These are phyloP conservation scores for Rhizoglyphus robini DNA, from an alignment of 1,140 invertebrate species.

Conservation along the genomic window DNA sequence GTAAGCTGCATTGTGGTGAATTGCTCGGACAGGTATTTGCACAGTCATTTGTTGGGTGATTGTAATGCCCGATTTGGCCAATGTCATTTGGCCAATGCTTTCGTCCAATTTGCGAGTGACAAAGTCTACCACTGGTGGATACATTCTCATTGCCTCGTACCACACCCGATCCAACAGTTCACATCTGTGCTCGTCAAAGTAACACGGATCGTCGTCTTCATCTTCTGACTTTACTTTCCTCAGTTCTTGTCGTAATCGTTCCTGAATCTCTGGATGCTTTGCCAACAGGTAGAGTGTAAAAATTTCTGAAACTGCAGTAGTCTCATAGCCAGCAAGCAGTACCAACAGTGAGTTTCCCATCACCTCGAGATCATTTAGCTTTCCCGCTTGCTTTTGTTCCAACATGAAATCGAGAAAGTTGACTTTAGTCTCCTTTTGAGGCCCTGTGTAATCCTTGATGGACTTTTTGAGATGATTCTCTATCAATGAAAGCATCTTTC, in stretches of 20 bases:
- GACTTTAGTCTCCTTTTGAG: neutral
- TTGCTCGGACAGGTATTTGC: slow-evolving; percentile 28
- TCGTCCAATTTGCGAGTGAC: slow-evolving; percentile 26
- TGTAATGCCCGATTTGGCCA: slow-evolving; percentile 26
- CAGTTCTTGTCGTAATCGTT: slow-evolving; percentile 28
- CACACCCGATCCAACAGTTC: slow-evolving; percentile 21
- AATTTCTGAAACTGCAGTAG: slow-evolving; percentile 36
- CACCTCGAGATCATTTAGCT: neutral
- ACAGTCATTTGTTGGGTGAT: slow-evolving; percentile 27
- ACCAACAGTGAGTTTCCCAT: neutral
- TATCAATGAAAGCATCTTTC: too few species aligned
- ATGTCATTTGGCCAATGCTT: too few species aligned
- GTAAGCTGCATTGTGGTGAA: slow-evolving; percentile 32
- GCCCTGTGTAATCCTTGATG: too few species aligned
- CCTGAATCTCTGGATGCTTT: slow-evolving; percentile 36
- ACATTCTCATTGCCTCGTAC: slow-evolving; percentile 26
- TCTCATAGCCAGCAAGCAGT: slow-evolving; percentile 32
- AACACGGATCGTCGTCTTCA: neutral
- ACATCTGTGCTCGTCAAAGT: neutral
- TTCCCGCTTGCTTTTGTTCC: slow-evolving; percentile 1
- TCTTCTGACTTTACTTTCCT: neutral
- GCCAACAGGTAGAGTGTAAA: slow-evolving; percentile 38
- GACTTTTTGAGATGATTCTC: too few species aligned
- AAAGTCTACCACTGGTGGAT: slow-evolving; percentile 28
- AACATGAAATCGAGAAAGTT: slow-evolving; percentile 1